phyloP scores from a whole-genome alignment of 2,797 vertebrate species.

The Melopsittacus undulatus region DNA sequence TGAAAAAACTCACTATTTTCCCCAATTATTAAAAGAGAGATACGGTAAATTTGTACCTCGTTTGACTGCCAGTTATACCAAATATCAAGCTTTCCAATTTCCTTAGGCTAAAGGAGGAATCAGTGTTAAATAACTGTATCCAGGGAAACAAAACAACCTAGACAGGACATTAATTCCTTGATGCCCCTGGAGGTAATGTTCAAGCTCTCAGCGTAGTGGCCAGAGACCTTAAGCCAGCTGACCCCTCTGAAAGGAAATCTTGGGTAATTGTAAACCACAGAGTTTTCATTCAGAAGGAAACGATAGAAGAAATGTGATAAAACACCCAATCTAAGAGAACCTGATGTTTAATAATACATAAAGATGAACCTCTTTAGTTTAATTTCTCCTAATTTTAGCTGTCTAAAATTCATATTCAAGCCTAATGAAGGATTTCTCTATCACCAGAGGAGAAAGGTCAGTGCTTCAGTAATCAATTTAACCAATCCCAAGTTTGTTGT shows the following conservation, averaged over 20 bases:
- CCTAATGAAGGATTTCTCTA: not conserved
- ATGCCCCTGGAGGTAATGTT: not conserved
- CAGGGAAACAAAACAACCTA: conserved; percentile 2
- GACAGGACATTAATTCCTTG: not conserved
- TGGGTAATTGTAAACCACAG: not conserved
- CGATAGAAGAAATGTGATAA: not conserved
- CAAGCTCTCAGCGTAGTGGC: not conserved
- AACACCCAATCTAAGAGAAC: not conserved
- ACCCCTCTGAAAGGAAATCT: not conserved
- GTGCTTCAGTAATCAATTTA: not conserved
- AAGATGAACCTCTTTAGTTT: not conserved
- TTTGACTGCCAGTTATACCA: not conserved
- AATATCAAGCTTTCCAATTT: not conserved
- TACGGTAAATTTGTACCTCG: not conserved
- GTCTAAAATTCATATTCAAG: not conserved
- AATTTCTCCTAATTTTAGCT: conserved; percentile 2
- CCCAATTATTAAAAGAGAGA: not conserved
- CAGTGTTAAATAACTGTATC: not conserved
- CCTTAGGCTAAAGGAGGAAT: not conserved
- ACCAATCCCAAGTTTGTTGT: not conserved
- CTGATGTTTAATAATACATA: conserved; percentile 19
- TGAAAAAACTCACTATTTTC: not conserved
- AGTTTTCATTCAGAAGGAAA: not conserved
- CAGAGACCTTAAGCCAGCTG: not conserved
- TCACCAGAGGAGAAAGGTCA: not conserved